Evolutionary conservation across 2,797 vertebrate species (phyloP).

Genomic region (Rhyacichthys aspro): DNA sequence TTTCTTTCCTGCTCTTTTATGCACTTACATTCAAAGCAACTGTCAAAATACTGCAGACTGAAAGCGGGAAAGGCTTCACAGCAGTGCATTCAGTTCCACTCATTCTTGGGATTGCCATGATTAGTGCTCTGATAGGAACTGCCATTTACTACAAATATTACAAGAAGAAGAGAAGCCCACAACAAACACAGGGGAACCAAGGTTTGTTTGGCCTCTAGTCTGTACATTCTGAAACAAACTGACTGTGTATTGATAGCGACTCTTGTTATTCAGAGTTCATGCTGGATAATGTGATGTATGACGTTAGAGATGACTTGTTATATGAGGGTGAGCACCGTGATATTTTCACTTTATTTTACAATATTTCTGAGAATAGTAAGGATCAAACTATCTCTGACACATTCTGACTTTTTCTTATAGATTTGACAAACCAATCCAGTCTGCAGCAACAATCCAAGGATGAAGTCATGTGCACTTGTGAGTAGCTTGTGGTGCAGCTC

Average conservation of each 20-base stretch:
- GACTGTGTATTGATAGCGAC: neutral
- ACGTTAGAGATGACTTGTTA: neutral
- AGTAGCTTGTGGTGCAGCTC: constrained; percentile 19
- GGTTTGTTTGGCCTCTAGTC: constrained; percentile 35
- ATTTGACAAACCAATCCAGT: rapidly evolving
- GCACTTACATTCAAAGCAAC: neutral
- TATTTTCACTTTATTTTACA: neutral
- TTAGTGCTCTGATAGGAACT: constrained; percentile 16
- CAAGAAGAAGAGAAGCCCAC: neutral
- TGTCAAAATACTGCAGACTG: rapidly evolving
- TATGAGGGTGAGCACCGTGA: constrained; percentile 11
- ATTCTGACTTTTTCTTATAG: constrained; percentile 24
- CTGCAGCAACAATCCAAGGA: neutral
- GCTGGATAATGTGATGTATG: neutral
- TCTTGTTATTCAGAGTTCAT: constrained; percentile 11
- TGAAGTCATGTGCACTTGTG: constrained; percentile 28
- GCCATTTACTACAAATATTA: constrained; percentile 27
- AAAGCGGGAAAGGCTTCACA: neutral
- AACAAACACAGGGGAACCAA: neutral
- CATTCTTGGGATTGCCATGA: neutral
- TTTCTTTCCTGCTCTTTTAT: constrained; percentile 2
- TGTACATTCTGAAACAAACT: neutral
- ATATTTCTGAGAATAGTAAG: neutral
- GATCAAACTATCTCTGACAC: neutral
- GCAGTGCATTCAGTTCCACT: constrained; percentile 1